Evolutionary conservation across 2,113 vertebrate genomes (phyloP).

Genomic region (Bucco capensis): DNA sequence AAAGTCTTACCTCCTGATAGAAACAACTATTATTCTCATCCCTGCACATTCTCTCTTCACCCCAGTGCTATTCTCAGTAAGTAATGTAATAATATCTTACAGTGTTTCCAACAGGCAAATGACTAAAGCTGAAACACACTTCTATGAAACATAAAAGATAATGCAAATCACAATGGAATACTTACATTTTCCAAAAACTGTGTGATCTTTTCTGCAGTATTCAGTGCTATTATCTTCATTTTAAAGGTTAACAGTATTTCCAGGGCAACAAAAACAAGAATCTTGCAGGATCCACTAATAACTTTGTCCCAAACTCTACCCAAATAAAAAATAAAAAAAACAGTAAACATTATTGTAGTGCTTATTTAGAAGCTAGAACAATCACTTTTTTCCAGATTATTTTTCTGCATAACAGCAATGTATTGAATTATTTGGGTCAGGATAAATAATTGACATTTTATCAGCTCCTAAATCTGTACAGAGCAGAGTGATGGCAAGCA

Average conservation of each 20-base stretch:
- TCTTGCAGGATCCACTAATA: slow-evolving; percentile 97
- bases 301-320: slow-evolving; percentile 97
- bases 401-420: not conserved
- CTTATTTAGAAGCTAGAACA: not conserved
- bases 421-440: not conserved
- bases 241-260: slow-evolving; percentile 96
- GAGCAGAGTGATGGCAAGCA: not conserved
- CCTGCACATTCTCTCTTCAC: not conserved
- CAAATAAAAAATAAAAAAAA: not conserved
- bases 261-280: slow-evolving; percentile 93
- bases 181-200: slow-evolving; percentile 91
- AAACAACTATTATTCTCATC: not conserved
- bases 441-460: not conserved
- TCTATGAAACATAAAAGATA: not conserved
- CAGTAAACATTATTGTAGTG: not conserved
- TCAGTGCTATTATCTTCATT: slow-evolving; percentile 87
- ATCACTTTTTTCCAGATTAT: not conserved
- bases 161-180: not conserved
- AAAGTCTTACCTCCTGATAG: not conserved
- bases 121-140: not conserved
- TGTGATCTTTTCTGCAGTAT: slow-evolving; percentile 81
- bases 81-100: not conserved
- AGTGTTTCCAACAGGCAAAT: not conserved
- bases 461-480: not conserved
- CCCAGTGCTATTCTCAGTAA: not conserved